Percentiles rank a stretch among this genome's conserved stretches.
Conservation (phyloP, 2,797 vertebrate genomes). For the Sorex maritimensis region DNA sequence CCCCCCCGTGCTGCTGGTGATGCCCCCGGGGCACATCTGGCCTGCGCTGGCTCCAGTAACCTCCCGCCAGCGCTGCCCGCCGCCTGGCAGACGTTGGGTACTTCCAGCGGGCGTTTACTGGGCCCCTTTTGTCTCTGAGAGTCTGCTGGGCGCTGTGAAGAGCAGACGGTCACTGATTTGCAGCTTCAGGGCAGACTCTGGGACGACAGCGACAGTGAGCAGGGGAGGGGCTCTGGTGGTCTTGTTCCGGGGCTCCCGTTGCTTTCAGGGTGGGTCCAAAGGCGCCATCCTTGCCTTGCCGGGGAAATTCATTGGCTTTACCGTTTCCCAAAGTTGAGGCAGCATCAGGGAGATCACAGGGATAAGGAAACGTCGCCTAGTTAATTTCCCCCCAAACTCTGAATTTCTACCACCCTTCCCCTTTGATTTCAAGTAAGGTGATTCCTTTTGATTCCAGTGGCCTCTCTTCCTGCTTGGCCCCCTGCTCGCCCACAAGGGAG, state of each 20-base stretch:
- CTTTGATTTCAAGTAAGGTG: neutral
- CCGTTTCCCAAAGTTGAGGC: neutral
- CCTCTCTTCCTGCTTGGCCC: neutral
- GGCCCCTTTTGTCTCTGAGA: neutral
- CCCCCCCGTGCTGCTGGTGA: neutral
- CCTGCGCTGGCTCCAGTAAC: too few relatives aligned
- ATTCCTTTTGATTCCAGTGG: neutral
- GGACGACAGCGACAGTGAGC: too few relatives aligned
- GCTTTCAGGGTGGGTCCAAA: neutral
- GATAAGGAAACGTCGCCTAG: neutral
- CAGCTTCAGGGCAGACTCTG: neutral
- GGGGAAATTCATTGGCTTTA: too few relatives aligned
- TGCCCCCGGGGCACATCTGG: neutral
- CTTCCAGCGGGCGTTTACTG: conserved; percentile 52
- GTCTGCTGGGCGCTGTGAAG: conserved; percentile 2
- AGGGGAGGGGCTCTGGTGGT: neutral
- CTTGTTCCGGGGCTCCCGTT: neutral
- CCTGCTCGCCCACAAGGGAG: too few relatives aligned
- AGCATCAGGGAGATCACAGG: neutral
- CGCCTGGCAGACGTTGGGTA: conserved; percentile 68
- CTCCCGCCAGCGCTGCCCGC: neutral
- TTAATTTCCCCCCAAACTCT: neutral
- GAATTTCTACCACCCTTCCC: neutral
- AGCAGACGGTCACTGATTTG: conserved; percentile 54
- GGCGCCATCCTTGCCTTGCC: too few relatives aligned